These are phyloP conservation scores for Elephantulus edwardii DNA, from an alignment of 2,113 vertebrate species.

Conservation along the genomic window DNA sequence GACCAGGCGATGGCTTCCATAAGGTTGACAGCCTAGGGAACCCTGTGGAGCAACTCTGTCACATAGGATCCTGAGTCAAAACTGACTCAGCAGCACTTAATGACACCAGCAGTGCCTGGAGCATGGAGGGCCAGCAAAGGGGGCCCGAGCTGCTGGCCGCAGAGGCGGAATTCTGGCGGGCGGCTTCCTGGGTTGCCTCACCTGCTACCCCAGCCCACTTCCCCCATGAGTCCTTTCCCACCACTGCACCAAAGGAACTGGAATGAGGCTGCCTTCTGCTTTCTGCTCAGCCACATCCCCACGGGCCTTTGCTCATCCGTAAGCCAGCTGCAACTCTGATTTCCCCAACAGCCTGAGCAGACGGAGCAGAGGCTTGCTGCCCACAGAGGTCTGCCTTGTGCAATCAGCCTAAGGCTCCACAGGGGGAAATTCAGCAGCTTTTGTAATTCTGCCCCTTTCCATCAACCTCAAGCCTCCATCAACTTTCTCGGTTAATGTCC, in stretches of 20 bases:
- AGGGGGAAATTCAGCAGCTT: neutral
- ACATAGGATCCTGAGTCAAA: too few relatives aligned
- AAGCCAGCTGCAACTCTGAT: constrained; percentile 37
- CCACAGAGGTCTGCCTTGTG: neutral
- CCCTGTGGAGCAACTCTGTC: too few relatives aligned
- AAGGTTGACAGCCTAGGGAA: too few relatives aligned
- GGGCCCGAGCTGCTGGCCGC: too few relatives aligned
- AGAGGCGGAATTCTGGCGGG: neutral
- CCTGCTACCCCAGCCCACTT: accelerated
- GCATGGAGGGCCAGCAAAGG: too few relatives aligned
- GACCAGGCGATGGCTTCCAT: too few relatives aligned
- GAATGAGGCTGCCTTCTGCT: neutral
- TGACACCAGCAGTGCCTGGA: too few relatives aligned
- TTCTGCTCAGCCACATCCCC: neutral
- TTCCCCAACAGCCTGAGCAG: neutral
- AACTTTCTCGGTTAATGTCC: neutral
- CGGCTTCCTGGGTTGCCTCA: neutral
- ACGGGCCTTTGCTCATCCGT: neutral
- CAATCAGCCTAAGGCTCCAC: neutral
- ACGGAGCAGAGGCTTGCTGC: neutral
- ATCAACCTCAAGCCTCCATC: neutral
- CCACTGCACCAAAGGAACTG: accelerated
- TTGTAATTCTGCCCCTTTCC: neutral
- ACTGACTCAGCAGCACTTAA: too few relatives aligned
- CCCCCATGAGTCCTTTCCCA: neutral